phyloP scores from a whole-genome alignment of 1,140 invertebrate genomes.

The Ridgeia piscesae region DNA sequence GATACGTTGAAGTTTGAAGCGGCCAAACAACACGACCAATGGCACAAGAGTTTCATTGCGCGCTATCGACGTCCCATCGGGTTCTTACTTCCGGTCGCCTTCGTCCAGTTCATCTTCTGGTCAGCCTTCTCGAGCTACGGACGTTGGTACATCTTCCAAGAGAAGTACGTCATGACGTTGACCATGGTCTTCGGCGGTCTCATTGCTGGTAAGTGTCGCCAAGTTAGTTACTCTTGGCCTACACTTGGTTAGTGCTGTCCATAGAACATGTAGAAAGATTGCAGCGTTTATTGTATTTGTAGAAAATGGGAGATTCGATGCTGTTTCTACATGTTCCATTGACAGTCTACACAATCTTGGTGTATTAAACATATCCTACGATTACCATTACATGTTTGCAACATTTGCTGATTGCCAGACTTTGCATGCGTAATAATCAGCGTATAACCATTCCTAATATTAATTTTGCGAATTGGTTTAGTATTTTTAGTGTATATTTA shows the following conservation, averaged over 20 bases:
- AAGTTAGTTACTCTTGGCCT: neutral
- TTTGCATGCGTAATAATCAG: neutral
- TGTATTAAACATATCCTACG: neutral
- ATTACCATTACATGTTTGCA: neutral
- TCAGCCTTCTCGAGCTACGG: constrained; percentile 15
- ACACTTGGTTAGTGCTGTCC: too few species aligned
- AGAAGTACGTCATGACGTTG: constrained; percentile 17
- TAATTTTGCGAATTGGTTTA: neutral
- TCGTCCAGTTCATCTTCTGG: constrained; percentile 18
- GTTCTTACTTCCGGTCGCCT: neutral
- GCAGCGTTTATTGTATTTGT: neutral
- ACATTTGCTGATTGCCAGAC: neutral
- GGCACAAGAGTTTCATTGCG: constrained; percentile 16
- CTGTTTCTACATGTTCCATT: neutral
- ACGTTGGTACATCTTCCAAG: constrained; percentile 11
- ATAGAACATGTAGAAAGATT: too few species aligned
- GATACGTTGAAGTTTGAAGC: neutral
- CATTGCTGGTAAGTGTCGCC: constrained; percentile 6
- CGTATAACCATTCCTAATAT: neutral
- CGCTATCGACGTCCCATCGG: constrained; percentile 13
- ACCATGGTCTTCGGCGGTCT: constrained; percentile 17
- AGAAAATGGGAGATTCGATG: neutral
- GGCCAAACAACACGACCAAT: neutral
- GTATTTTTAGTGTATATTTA: neutral
- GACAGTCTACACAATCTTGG: neutral